phyloP scores from a whole-genome alignment of 2,797 vertebrate genomes.

The Gallinago stenura region DNA sequence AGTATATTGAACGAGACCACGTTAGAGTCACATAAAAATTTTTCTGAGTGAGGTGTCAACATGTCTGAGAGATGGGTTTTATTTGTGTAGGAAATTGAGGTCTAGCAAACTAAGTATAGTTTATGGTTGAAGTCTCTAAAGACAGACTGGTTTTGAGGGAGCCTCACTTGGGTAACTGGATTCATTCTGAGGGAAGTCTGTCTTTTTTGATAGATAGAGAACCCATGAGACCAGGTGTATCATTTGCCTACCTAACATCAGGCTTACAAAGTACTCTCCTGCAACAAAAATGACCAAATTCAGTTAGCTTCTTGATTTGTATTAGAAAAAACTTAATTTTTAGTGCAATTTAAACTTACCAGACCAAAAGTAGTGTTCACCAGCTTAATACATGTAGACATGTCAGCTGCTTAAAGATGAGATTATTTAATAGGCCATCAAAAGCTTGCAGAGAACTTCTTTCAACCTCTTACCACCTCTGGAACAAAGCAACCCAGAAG shows the following conservation, averaged over 20 bases:
- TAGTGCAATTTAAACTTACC: background rate
- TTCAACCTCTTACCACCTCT: background rate
- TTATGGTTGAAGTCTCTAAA: background rate
- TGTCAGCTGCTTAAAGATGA: background rate
- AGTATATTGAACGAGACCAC: background rate
- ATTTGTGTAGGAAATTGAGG: background rate
- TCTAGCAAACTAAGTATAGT: background rate
- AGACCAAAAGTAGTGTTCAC: background rate
- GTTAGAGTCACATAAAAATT: background rate
- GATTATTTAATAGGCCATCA: background rate
- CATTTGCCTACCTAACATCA: background rate
- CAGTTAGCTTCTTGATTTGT: background rate
- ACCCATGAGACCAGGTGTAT: background rate
- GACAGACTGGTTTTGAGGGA: background rate
- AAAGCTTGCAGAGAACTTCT: background rate
- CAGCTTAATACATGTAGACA: background rate
- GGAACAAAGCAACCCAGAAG: slow-evolving; percentile 5
- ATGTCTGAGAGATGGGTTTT: background rate
- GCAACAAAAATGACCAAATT: background rate
- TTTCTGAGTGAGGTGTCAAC: background rate
- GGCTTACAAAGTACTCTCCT: background rate
- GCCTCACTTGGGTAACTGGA: fast-evolving
- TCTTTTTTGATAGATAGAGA: background rate
- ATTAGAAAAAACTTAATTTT: background rate
- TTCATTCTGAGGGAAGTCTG: background rate